Base-by-base conservation (phyloP, 1,140 invertebrate species). In the Bacillus rossius region DNA sequence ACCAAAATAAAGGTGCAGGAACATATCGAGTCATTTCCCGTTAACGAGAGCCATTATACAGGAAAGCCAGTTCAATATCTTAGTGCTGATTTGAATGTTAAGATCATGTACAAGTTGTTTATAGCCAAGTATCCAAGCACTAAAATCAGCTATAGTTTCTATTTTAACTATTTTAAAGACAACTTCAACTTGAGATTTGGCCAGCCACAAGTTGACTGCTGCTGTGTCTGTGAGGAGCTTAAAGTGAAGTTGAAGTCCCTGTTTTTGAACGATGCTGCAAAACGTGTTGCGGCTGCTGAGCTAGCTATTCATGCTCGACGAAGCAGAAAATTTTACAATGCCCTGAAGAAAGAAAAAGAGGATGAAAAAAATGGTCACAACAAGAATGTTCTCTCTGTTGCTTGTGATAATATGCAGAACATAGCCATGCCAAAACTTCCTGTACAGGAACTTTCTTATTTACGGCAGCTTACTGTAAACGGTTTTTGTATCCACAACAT, bases 391-490 rank as follows among this genome's bases (percentile, higher is more conserved):
- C 40, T 63, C 20, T 61, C 60, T 20, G 53, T 70, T 23, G 49
- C 52, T 59, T 69, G 71, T 59, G 71, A 72, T 64, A 71, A 61
- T 57, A 70, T 71, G 67, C 65, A 70, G 57, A 72, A 70, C 61
- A 41, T 72, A 19, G 60, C 59, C 22, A 40, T 65, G 22, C 58
- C 65, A n/a, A 61, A 55, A 43, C 61, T 65, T 53, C 61, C 63
- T 19, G 55, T 66, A 40, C 61, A 65, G 22, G 61, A 65, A 61
- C 34, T 52, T 19, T 64, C 65, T 54, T 65, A 70, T 60, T 62
- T 54, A 51, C 41, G 66, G 20, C 67, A 72, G 47, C 62, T 71
- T 22, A 68, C 60, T 54, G 54, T 69, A 54, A 63, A 62, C 61
- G 57, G 49, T 16, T 70, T 71, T 63, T 58, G 61, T 50, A 63